Conservation (phyloP, 2,888 invertebrate species). For the Saturnia japonica region DNA sequence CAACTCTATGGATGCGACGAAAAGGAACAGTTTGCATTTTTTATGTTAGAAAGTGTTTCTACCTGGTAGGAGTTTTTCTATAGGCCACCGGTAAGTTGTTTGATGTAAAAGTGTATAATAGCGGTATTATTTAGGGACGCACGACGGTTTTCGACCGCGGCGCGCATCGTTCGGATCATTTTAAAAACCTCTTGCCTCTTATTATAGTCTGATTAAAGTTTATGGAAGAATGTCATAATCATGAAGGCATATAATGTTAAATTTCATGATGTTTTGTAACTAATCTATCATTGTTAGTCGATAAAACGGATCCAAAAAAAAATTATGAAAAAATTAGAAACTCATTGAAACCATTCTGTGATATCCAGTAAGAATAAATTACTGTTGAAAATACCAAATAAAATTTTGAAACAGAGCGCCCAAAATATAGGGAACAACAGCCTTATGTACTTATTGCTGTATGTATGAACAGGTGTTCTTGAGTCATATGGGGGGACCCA, state of each 20-base stretch:
- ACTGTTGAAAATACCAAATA: neutral
- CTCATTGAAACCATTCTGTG: too few species aligned
- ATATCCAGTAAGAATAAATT: neutral
- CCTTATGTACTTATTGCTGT: neutral
- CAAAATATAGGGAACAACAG: neutral
- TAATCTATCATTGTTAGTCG: neutral
- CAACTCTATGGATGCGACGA: slow-evolving; percentile 34
- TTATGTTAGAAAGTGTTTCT: slow-evolving; percentile 58
- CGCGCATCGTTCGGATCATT: slow-evolving; percentile 26
- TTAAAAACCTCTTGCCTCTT: slow-evolving; percentile 30
- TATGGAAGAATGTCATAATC: neutral
- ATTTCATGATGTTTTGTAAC: neutral
- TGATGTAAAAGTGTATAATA: slow-evolving; percentile 48
- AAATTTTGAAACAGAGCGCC: neutral
- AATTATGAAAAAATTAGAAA: too few species aligned
- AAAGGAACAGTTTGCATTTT: slow-evolving; percentile 29
- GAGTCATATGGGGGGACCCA: neutral
- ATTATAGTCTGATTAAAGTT: slow-evolving; percentile 21
- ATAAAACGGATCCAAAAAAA: too few species aligned
- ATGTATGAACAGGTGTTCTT: slow-evolving; percentile 5
- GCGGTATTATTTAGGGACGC: slow-evolving; percentile 61
- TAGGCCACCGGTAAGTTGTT: slow-evolving; percentile 64
- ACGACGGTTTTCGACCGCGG: slow-evolving; percentile 24
- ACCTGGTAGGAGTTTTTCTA: slow-evolving; percentile 59
- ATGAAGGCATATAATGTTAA: neutral